Percentiles rank a stretch among this genome's conserved stretches.
Conservation (phyloP, 2,797 vertebrate genomes). For the Fundulus diaphanus region DNA sequence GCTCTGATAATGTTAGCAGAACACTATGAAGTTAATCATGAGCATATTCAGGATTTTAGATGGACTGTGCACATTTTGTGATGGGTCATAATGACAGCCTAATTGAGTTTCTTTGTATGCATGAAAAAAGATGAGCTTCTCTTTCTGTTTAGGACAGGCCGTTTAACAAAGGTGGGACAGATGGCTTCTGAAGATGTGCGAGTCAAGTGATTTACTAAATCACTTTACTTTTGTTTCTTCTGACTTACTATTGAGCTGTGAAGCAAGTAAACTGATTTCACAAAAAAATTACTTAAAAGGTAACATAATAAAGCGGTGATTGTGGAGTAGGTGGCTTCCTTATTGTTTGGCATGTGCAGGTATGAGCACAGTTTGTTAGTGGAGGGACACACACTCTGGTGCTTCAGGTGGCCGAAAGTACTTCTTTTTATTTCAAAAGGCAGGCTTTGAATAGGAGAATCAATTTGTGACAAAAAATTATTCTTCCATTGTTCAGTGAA, state of each 20-base stretch:
- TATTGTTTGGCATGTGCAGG: slow-evolving; percentile 29
- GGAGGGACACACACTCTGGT: not conserved
- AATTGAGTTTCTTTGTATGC: slow-evolving; percentile 30
- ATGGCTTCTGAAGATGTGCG: slow-evolving; percentile 49
- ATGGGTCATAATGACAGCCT: slow-evolving; percentile 25
- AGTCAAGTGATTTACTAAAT: slow-evolving; percentile 59
- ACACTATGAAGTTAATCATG: slow-evolving; percentile 45
- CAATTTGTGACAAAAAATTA: not conserved
- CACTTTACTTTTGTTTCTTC: slow-evolving; percentile 59
- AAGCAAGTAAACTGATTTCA: slow-evolving; percentile 69
- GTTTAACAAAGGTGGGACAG: slow-evolving; percentile 59
- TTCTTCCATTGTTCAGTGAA: not conserved
- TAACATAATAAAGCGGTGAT: slow-evolving; percentile 61
- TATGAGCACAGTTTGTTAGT: not conserved
- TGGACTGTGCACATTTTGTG: slow-evolving; percentile 9
- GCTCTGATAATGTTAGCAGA: slow-evolving; percentile 6
- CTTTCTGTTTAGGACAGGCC: slow-evolving; percentile 26
- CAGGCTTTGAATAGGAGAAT: not conserved
- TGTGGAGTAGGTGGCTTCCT: slow-evolving; percentile 46
- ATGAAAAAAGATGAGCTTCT: slow-evolving; percentile 25
- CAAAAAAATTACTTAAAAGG: slow-evolving; percentile 31
- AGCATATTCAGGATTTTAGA: slow-evolving; percentile 20
- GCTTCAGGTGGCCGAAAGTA: not conserved
- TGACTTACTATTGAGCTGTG: slow-evolving; percentile 49
- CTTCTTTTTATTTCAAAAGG: not conserved